Evolutionary conservation across 2,888 invertebrate species (phyloP), one percentile per base, ranked within the genome.

Genomic region (Campaea margaritaria): DNA sequence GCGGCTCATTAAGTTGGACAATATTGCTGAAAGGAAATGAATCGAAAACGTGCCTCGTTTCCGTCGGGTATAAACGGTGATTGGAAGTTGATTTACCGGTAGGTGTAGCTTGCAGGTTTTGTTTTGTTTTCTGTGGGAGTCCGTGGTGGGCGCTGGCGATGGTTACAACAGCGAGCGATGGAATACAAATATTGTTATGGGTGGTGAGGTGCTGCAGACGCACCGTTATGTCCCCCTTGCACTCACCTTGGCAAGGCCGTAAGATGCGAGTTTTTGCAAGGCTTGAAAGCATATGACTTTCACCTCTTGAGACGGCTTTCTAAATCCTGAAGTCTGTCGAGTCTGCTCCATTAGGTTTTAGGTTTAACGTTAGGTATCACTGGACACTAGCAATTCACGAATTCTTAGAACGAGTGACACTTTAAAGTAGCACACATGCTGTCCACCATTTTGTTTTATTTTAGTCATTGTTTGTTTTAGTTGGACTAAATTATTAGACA

Each of bases 181-280:
- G 69, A 70, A 74, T 78, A 70, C 73, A 64, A 69, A 69, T 65
- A 69, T 61, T 57, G 72, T 59, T 62, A 73, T 74, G 76, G 74
- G 79, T 75, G 69, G 74, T 36, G 48, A 57, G 78, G 75, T 81
- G 85, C 81, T 81, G 75, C 79, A 73, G 76, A 68, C 68, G 75
- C 77, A 87, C 92, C 91, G 91, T 91, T 91, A 88, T 85, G 89
- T 85, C 90, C 90, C 88, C 86, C 84, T 87, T 89, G 89, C 87
- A 87, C 78, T 91, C 85, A 91, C 91, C 91, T 91, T 91, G 91
- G 84, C 92, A 92, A 92, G 92, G 92, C 91, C 91, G 90, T 84
- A 83, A 85, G 90, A 87, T 87, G 87, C 82, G 81, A 87, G 89
- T 91, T 92, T 92, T 92, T 91, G 91, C 91, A 87, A 86, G 82